Conservation (phyloP, 2,113 vertebrate species). For the Bubo blakistoni region DNA sequence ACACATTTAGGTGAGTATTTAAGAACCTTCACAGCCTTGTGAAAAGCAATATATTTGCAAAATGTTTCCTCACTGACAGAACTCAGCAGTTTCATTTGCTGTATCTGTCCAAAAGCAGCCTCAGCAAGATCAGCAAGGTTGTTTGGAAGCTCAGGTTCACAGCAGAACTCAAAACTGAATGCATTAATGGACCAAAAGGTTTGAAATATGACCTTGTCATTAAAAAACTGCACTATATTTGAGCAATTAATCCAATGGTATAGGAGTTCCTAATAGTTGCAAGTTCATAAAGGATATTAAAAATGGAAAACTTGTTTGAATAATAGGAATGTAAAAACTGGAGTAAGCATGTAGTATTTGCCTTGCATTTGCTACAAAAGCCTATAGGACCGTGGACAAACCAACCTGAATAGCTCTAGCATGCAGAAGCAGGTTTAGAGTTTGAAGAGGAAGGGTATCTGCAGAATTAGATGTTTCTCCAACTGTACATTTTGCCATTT, state of each 20-base stretch:
- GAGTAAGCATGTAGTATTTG: background rate
- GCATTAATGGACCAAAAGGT: background rate
- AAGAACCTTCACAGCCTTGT: background rate
- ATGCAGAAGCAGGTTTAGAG: background rate
- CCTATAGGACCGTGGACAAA: background rate
- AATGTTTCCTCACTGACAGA: conserved; percentile 12
- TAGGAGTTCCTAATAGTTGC: background rate
- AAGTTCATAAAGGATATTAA: background rate
- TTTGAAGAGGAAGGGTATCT: background rate
- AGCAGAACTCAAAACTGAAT: background rate
- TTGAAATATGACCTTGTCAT: background rate
- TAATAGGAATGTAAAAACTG: background rate
- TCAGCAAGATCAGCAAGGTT: conserved; percentile 42
- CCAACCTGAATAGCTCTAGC: background rate
- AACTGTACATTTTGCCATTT: background rate
- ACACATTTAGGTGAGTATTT: conserved; percentile 32
- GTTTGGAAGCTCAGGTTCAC: conserved; percentile 5
- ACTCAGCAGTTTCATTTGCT: conserved; percentile 34
- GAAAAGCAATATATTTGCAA: conserved; percentile 30
- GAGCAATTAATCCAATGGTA: background rate
- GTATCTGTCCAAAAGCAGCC: background rate
- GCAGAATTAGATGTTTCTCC: background rate
- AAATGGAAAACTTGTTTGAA: background rate
- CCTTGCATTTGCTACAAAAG: background rate
- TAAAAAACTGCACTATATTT: background rate